Evolutionary conservation across 2,888 invertebrate genomes (phyloP), one percentile per base, ranked within the genome.

Genomic region (Beris morrisii): DNA sequence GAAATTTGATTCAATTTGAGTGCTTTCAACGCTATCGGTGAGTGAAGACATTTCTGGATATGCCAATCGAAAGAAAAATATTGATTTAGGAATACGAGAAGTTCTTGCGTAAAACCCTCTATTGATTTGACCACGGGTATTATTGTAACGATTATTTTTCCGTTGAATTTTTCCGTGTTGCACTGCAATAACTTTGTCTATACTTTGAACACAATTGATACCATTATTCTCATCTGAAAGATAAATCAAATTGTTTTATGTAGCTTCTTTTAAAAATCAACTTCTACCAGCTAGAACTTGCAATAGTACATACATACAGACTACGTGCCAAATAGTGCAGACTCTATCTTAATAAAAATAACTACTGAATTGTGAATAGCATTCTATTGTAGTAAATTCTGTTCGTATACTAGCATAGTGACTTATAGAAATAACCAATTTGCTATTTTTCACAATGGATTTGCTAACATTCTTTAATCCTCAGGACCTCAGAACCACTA

Each of bases 271-370:
- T 15, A 1, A 48, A 38, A 12, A 13, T 11, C 48, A 48, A 12
- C 72, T 71, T 59, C 76, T 75, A 13, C 74, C 74, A 32, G 71
- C 71, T 5, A 74, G 9, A 38, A 38, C 9, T 3, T 38, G 9
- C 38, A 38, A 5, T 7, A 38, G 38, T 38, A 38, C 38, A 7
- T 9, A 38, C 9, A 38, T 5, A 38, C 38, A 7, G 9, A 7
- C 1, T 38, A 38, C 9, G 38, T 38, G 38, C 38, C 38, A 38
- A 38, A 38, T 38, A 5, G 38, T 22, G 22, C 22, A 22, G 22
- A 22, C 22, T 22, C 22, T 22, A 22, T 22, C 22, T 22, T 22
- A 22, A 22, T 22, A 22, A 22, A 22, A 22, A 22, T 22, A 22
- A 2, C 22, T 22, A 22, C 22, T 22, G 3, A 3, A 22, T 22